Percentiles rank a stretch among this genome's conserved stretches.
phyloP scores from a whole-genome alignment of 1,140 invertebrate genomes.

The Diachasma alloeum region DNA sequence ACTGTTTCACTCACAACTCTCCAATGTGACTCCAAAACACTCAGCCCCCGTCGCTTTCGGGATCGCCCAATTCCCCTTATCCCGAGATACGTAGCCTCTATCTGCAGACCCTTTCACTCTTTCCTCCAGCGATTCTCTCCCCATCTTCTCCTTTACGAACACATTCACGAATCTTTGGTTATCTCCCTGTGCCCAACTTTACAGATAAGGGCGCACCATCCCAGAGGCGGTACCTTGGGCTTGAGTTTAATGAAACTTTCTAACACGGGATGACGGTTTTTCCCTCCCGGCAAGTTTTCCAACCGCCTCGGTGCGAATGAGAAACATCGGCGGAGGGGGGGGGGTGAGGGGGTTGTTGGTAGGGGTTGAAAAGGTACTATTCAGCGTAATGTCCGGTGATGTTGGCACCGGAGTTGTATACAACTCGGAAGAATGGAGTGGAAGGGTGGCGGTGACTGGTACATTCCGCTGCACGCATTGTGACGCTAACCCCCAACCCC shows the following conservation, averaged over 20 bases:
- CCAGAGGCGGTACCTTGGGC: conserved; percentile 22
- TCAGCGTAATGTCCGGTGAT: conserved; percentile 4
- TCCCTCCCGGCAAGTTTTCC: not conserved
- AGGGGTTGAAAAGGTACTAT: not conserved
- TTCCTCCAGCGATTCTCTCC: not conserved
- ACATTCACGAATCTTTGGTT: conserved; percentile 20
- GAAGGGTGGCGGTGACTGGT: not conserved
- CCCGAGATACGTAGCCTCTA: not conserved
- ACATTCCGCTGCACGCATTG: not conserved
- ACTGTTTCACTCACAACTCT: not conserved
- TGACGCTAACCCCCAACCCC: not conserved
- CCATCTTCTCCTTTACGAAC: not conserved
- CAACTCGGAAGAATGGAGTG: not conserved
- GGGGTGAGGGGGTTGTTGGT: not conserved
- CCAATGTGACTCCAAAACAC: not conserved
- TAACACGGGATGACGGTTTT: conserved; percentile 8
- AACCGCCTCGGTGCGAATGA: not conserved
- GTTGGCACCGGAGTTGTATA: not conserved
- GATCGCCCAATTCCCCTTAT: not conserved
- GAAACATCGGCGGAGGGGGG: not conserved
- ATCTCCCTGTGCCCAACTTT: conserved; percentile 53
- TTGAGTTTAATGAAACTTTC: conserved; percentile 49
- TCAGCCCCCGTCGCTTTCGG: not conserved
- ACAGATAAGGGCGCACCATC: conserved; percentile 45
- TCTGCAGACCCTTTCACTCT: not conserved